phyloP scores from a whole-genome alignment of 1,140 invertebrate genomes.

The Temnothorax curvispinosus region DNA sequence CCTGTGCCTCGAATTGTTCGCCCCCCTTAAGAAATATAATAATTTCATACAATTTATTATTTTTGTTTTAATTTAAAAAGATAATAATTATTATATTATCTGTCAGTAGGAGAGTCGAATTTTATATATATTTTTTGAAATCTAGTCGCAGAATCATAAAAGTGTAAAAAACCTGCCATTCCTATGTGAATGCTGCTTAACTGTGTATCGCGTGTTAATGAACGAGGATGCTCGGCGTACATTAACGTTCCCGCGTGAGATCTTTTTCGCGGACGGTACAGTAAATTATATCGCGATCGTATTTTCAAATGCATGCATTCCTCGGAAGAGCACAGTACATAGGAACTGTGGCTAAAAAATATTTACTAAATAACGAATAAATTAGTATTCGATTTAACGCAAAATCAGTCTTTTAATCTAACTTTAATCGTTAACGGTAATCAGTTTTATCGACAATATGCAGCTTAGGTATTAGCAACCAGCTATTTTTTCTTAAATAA shows the following conservation, averaged over 20 bases:
- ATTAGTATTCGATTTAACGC: neutral
- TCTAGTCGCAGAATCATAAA: neutral
- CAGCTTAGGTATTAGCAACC: neutral
- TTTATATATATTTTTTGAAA: neutral
- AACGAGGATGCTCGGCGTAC: slow-evolving; percentile 37
- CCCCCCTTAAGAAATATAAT: neutral
- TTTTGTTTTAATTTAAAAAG: neutral
- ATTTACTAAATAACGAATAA: slow-evolving; percentile 4
- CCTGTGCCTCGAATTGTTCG: neutral
- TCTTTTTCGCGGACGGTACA: slow-evolving; percentile 48
- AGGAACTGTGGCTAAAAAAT: neutral
- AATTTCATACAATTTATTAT: neutral
- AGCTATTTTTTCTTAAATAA: neutral
- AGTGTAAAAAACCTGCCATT: neutral
- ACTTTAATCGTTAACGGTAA: neutral
- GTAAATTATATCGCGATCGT: slow-evolving; percentile 50
- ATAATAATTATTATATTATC: neutral
- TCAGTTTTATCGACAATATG: neutral
- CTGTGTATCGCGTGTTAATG: slow-evolving; percentile 40
- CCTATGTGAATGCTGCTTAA: slow-evolving; percentile 47
- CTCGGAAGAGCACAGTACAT: neutral
- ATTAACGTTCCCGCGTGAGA: slow-evolving; percentile 55
- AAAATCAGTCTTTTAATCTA: neutral
- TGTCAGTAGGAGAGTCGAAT: neutral
- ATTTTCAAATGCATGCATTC: slow-evolving; percentile 2